Evolutionary conservation across 2,888 invertebrate species (phyloP).

Genomic region (Odontothrips loti): DNA sequence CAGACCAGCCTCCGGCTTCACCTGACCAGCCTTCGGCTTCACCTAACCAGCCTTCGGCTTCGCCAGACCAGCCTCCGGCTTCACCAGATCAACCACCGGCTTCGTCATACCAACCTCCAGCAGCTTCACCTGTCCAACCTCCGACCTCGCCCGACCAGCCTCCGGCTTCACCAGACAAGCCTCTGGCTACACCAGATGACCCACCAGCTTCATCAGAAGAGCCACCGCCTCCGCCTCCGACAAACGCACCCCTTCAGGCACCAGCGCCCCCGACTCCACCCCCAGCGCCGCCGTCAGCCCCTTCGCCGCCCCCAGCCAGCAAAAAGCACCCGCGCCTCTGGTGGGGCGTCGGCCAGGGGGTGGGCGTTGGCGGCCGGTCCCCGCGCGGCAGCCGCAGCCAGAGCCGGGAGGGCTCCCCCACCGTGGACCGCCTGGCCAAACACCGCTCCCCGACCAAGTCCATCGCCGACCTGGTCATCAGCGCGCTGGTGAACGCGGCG

Average conservation of each 20-base stretch:
- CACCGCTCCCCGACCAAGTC: not conserved
- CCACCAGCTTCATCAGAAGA: not conserved
- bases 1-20: too few relatives aligned
- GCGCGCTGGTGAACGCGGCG: slow-evolving; percentile 7
- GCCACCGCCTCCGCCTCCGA: not conserved
- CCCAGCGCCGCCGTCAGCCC: not conserved
- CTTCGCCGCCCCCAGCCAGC: not conserved
- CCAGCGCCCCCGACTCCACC: not conserved
- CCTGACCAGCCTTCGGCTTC: too few relatives aligned
- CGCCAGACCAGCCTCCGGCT: not conserved
- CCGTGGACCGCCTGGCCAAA: not conserved
- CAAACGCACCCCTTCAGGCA: not conserved
- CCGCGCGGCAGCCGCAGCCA: slow-evolving; percentile 14
- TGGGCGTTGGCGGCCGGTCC: not conserved
- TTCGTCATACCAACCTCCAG: too few relatives aligned
- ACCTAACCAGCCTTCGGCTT: not conserved
- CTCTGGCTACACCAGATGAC: too few relatives aligned
- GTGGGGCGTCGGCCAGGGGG: not conserved
- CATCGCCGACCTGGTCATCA: slow-evolving; percentile 17
- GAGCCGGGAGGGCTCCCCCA: slow-evolving; percentile 3
- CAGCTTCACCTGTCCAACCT: not conserved
- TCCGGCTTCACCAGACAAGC: not conserved
- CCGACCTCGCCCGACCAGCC: not conserved
- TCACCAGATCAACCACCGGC: not conserved
- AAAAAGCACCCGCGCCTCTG: not conserved